These are phyloP conservation scores for Chinchilla lanigera DNA, from an alignment of 2,113 vertebrate species.

Conservation along the genomic window DNA sequence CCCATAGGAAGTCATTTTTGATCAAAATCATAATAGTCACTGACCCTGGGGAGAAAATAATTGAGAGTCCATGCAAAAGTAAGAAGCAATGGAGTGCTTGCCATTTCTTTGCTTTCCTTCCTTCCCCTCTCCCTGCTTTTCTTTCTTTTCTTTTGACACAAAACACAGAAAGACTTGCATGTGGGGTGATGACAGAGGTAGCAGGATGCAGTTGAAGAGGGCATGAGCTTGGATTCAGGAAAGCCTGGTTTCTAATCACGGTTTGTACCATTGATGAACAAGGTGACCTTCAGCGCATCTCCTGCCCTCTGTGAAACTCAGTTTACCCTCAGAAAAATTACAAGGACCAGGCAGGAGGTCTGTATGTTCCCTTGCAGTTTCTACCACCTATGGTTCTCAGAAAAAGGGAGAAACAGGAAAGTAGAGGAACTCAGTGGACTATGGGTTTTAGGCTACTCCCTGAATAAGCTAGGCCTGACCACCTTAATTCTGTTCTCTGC, in stretches of 20 bases:
- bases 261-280: background rate
- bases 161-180: background rate
- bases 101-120: background rate
- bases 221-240: background rate
- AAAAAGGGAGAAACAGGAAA: background rate
- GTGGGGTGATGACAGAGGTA: background rate
- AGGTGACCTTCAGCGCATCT: background rate
- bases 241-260: background rate
- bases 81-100: background rate
- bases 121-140: background rate
- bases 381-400: background rate
- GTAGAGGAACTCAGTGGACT: background rate
- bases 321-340: background rate
- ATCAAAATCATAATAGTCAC: background rate
- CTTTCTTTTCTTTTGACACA: background rate
- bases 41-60: background rate
- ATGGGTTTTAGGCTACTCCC: background rate
- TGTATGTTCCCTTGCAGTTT: background rate
- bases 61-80: background rate
- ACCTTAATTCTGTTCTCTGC: background rate
- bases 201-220: background rate
- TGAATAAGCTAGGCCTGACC: background rate
- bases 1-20: background rate
- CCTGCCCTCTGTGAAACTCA: background rate
- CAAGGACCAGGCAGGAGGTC: background rate